phyloP scores from a whole-genome alignment of 2,888 invertebrate genomes.

The Orgyia antiqua region DNA sequence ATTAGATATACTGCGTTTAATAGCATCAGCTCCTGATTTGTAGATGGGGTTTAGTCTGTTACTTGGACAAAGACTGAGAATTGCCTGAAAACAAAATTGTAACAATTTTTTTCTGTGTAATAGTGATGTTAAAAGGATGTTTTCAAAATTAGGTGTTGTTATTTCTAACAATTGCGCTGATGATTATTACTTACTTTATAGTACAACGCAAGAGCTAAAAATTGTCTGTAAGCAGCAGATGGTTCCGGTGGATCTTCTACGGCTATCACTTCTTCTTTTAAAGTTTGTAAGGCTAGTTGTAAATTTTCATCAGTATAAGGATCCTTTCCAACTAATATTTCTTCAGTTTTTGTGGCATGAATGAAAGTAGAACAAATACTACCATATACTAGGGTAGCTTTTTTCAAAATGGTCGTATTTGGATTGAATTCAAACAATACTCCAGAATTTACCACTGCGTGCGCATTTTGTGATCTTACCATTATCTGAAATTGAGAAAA shows the following conservation, averaged over 20 bases:
- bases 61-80: slow-evolving; percentile 32
- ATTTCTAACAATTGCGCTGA: no score
- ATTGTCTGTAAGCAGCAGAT: slow-evolving; percentile 75
- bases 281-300: slow-evolving; percentile 41
- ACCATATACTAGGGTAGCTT: slow-evolving; percentile 79
- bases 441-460: slow-evolving; percentile 86
- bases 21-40: slow-evolving; percentile 24
- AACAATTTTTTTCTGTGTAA: no score
- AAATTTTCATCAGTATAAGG: slow-evolving; percentile 57
- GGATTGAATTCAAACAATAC: slow-evolving; percentile 79
- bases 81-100: slow-evolving; percentile 24
- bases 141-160: no score
- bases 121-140: no score
- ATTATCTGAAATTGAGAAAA: slow-evolving; percentile 76
- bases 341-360: slow-evolving; percentile 75
- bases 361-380: slow-evolving; percentile 65
- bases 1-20: slow-evolving; percentile 58
- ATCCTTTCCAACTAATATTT: slow-evolving; percentile 57
- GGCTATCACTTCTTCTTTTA: slow-evolving; percentile 40
- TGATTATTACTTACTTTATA: slow-evolving; percentile 79
- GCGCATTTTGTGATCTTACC: slow-evolving; percentile 84
- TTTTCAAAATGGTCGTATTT: slow-evolving; percentile 45
- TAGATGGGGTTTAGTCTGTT: slow-evolving; percentile 21
- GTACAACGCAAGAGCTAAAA: slow-evolving; percentile 70
- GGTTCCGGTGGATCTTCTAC: slow-evolving; percentile 67